These are phyloP conservation scores for Heliothis subflexa DNA, from an alignment of 1,140 invertebrate genomes.

Conservation along the genomic window DNA sequence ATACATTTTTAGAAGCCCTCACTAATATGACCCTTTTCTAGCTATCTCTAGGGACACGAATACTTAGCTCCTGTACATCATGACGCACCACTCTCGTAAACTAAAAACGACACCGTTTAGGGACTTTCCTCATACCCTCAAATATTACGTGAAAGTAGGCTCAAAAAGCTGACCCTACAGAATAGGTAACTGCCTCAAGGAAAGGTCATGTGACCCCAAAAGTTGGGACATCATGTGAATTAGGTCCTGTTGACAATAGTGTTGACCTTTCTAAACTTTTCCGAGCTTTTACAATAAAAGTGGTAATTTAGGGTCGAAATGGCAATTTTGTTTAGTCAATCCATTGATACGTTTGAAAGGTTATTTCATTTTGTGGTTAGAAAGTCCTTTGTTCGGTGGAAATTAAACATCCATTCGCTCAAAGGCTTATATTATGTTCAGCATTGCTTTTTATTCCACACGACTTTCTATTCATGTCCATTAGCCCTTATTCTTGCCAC, in stretches of 20 bases:
- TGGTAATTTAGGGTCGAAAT: not conserved
- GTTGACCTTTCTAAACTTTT: slow-evolving; percentile 28
- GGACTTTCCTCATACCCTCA: not conserved
- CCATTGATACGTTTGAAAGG: not conserved
- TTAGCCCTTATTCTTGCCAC: slow-evolving; percentile 1
- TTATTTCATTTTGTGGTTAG: too few relatives aligned
- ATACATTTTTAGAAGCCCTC: not conserved
- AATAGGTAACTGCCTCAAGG: slow-evolving; percentile 2
- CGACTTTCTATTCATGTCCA: not conserved
- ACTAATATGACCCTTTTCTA: not conserved
- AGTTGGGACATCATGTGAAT: slow-evolving; percentile 13
- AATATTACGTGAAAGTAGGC: slow-evolving; percentile 18
- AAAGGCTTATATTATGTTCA: not conserved
- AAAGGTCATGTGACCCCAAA: not conserved
- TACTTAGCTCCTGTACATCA: not conserved
- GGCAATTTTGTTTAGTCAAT: slow-evolving; percentile 3
- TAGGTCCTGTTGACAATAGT: not conserved
- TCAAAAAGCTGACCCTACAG: not conserved
- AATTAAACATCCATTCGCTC: too few relatives aligned
- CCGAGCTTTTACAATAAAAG: slow-evolving; percentile 12
- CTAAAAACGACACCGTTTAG: slow-evolving; percentile 11
- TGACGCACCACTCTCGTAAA: not conserved
- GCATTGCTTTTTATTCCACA: slow-evolving; percentile 4
- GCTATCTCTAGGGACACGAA: not conserved
- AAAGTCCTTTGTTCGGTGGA: not conserved